A percentile compares a stretch with the other conserved stretches of the same genome.
Evolutionary conservation across 2,888 invertebrate genomes (phyloP).

Genomic region (Megamerina dolium): DNA sequence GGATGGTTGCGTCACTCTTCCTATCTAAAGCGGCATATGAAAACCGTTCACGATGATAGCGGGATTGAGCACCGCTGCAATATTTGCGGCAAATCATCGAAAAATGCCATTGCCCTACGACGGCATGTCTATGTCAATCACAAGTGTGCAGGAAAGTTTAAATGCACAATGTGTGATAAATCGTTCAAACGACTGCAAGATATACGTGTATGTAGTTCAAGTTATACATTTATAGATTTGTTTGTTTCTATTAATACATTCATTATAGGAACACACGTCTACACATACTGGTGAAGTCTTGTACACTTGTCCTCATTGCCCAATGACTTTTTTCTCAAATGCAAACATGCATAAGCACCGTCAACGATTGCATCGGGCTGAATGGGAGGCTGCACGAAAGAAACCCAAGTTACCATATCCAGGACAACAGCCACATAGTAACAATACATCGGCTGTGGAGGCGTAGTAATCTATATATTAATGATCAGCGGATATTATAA

Average conservation of each 20-base stretch:
- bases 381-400: constrained; percentile 41
- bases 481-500: no score
- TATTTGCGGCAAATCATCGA: constrained; percentile 42
- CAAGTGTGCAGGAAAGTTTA: constrained; percentile 38
- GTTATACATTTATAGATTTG: no score
- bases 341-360: background rate
- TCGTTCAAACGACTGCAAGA: constrained; percentile 44
- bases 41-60: constrained; percentile 36
- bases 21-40: constrained; percentile 43
- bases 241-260: no score
- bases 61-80: constrained; percentile 39
- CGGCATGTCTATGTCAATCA: constrained; percentile 45
- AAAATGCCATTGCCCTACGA: constrained; percentile 40
- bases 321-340: constrained; percentile 44
- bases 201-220: constrained; percentile 38
- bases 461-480: no score
- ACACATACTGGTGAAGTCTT: constrained; percentile 41
- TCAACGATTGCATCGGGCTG: constrained; percentile 38
- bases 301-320: constrained; percentile 44
- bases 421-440: no score
- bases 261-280: no score
- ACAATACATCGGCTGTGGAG: no score
- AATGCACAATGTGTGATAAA: constrained; percentile 46
- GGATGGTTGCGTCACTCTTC: constrained; percentile 41
- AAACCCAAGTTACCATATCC: constrained; percentile 37